A percentile compares a stretch with the other conserved stretches of the same genome.
These are phyloP conservation scores for Sciurus carolinensis DNA, from an alignment of 2,797 vertebrate genomes.

Conservation along the genomic window DNA sequence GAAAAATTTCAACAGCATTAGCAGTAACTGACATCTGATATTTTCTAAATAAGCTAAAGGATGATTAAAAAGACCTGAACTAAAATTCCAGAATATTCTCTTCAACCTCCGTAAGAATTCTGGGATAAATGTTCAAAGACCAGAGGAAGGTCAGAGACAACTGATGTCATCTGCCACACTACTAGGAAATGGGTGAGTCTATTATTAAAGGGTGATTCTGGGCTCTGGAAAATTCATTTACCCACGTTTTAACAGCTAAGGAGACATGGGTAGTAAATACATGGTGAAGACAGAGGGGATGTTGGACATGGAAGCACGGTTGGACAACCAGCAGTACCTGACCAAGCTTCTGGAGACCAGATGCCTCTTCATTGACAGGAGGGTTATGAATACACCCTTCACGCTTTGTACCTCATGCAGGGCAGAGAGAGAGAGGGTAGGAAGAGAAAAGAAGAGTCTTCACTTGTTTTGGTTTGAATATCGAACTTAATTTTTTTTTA, in stretches of 20 bases:
- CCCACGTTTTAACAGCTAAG: fast-evolving
- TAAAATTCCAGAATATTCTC: neutral
- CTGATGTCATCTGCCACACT: neutral
- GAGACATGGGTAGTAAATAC: neutral
- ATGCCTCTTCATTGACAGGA: neutral
- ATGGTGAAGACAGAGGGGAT: neutral
- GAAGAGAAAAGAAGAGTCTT: neutral
- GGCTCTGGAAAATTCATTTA: neutral
- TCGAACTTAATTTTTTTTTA: neutral
- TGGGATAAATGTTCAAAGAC: neutral
- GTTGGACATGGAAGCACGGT: neutral
- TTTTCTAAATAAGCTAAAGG: neutral
- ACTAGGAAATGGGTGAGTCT: neutral
- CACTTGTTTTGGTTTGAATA: neutral
- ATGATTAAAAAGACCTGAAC: neutral
- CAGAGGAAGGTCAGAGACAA: neutral
- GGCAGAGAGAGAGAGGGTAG: neutral
- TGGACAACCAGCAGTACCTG: neutral
- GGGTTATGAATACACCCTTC: fast-evolving
- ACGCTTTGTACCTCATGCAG: neutral
- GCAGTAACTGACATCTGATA: neutral
- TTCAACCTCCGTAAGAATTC: neutral
- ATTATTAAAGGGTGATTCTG: neutral
- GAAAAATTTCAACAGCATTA: neutral
- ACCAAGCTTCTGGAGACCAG: fast-evolving